Conservation (phyloP, 2,888 invertebrate genomes). For the Heteromurus nitidus region DNA sequence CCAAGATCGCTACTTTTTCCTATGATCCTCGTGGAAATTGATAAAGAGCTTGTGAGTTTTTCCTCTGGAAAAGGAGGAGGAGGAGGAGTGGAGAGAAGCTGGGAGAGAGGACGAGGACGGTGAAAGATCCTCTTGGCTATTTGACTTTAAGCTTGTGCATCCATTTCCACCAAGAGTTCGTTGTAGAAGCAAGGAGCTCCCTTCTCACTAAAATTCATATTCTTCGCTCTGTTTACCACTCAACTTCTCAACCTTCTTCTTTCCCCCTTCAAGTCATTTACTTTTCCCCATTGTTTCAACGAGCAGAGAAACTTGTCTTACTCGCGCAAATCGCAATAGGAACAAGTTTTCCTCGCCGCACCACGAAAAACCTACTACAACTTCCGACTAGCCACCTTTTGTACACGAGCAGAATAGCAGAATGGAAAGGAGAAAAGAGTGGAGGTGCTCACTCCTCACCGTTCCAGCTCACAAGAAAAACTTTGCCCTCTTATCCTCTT, state of each 20-base stretch:
- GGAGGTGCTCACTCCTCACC: no score
- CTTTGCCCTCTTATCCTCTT: no score
- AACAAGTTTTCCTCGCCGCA: no score
- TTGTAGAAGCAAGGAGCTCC: no score
- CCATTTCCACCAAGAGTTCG: constrained; percentile 52
- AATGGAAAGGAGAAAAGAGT: no score
- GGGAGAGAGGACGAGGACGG: constrained; percentile 1
- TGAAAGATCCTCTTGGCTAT: constrained; percentile 63
- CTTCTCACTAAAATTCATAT: constrained; percentile 50
- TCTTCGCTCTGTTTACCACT: constrained; percentile 63
- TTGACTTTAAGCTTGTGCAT: constrained; percentile 66
- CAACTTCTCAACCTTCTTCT: constrained; percentile 53
- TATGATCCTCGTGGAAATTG: constrained; percentile 62
- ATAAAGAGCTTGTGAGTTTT: constrained; percentile 59
- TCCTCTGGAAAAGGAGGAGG: constrained; percentile 5
- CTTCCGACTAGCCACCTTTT: no score
- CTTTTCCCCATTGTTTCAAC: no score
- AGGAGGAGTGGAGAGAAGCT: background rate
- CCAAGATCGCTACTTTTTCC: constrained; percentile 60
- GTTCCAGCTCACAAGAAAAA: no score
- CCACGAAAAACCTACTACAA: no score
- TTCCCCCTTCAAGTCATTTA: background rate
- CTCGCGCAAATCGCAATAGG: no score
- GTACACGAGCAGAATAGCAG: no score
- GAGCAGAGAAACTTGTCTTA: no score